Evolutionary conservation across 2,888 invertebrate genomes (phyloP), one percentile per base, ranked within the genome.

Genomic region (Eulithis prunata): DNA sequence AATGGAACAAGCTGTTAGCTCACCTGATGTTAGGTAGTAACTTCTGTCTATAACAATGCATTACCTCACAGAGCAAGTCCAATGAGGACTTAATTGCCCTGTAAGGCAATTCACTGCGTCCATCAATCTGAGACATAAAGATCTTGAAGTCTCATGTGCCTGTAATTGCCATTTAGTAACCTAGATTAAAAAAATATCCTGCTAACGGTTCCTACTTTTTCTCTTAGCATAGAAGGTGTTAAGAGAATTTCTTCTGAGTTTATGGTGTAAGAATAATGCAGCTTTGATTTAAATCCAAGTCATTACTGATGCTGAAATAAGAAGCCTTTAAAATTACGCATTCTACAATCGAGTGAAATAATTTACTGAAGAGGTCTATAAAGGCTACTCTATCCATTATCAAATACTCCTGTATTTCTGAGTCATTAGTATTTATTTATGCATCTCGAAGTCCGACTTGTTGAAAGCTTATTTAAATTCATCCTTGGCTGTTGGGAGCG

Each of bases 371-470:
- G 79, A 77, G 79, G 77, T 76, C 78, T 71, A 71, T 57, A 61
- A 54, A 57, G 56, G 78, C 80, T 86, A 86, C 64, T 64, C 64
- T 57, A 88, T 89, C 86, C 83, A 81, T 68, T 82, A 85, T 82
- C 86, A 83, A 86, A 86, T 85, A 85, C 84, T 83, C 83, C 82
- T 81, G 78, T 84, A 82, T 82, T 81, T 80, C 78, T 71, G 73
- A 77, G 8, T 77, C 88, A 91, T 91, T 88, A 91, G 90, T 90
- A 91, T 91, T 90, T 88, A 90, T 89, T 90, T 88, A 90, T 89
- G 85, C 84, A 86, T 83, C 84, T 85, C 84, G 81, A 78, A 87
- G 85, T 87, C 86, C 82, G 83, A 86, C 83, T 76, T 81, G 86
- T 84, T 86, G 83, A 86, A 81, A 85, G 87, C 90, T 88, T 83